Conservation (phyloP, 1,140 invertebrate genomes). For the Bombus turneri region DNA sequence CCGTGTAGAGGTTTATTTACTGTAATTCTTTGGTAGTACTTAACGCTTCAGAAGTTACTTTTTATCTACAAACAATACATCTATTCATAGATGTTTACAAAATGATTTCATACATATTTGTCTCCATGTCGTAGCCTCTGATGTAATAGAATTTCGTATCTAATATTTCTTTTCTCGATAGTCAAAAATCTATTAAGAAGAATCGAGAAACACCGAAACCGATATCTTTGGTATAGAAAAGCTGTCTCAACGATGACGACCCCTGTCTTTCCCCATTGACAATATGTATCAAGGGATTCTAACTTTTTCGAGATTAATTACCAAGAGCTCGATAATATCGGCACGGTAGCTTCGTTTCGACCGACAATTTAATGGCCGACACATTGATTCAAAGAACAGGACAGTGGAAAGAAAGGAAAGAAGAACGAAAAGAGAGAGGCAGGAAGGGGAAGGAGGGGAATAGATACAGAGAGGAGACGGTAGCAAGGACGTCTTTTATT, state of each 20-base stretch:
- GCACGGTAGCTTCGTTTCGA: conserved; percentile 59
- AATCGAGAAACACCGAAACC: too few relatives aligned
- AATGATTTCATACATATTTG: too few relatives aligned
- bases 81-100: too few relatives aligned
- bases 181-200: too few relatives aligned
- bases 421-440: not conserved
- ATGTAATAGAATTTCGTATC: too few relatives aligned
- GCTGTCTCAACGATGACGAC: not conserved
- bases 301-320: conserved; percentile 71
- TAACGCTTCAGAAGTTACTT: too few relatives aligned
- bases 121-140: too few relatives aligned
- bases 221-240: not conserved
- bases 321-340: conserved; percentile 64
- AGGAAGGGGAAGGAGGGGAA: conserved; percentile 24
- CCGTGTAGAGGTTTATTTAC: too few relatives aligned
- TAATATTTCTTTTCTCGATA: too few relatives aligned
- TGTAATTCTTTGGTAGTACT: too few relatives aligned
- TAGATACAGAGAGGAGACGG: conserved; percentile 59
- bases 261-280: not conserved
- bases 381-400: conserved; percentile 58
- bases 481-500: conserved; percentile 64
- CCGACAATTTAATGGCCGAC: conserved; percentile 65
- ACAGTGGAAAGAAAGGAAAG: conserved; percentile 10
- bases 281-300: too few relatives aligned
- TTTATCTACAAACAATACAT: too few relatives aligned